Conservation (phyloP, 2,113 vertebrate species). For the Catagonus wagneri region DNA sequence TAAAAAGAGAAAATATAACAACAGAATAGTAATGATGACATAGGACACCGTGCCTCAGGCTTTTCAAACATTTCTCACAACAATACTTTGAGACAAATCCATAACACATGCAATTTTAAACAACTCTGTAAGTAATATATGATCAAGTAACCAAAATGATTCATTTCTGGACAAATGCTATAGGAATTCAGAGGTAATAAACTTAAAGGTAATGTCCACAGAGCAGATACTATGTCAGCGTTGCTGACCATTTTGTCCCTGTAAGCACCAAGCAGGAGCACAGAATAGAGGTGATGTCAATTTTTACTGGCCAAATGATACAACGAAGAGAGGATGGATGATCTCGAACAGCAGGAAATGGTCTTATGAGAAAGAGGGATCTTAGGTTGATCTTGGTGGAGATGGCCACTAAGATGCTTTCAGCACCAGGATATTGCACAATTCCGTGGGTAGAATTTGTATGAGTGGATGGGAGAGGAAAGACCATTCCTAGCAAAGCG, state of each 20-base stretch:
- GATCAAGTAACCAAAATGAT: background rate
- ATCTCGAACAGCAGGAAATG: background rate
- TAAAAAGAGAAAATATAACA: background rate
- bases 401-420: background rate
- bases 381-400: background rate
- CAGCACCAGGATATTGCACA: background rate
- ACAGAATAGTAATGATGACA: background rate
- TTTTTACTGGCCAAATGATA: background rate
- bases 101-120: background rate
- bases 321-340: fast-evolving
- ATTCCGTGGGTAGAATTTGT: background rate
- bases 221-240: background rate
- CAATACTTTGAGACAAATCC: background rate
- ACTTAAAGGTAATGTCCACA: background rate
- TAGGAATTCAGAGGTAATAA: background rate
- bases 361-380: background rate
- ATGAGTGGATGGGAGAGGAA: background rate
- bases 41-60: background rate
- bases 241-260: background rate
- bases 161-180: background rate
- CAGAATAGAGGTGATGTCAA: background rate
- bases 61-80: constrained; percentile 5
- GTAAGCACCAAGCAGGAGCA: background rate
- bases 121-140: background rate
- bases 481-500: background rate